Base-by-base conservation (phyloP, 2,797 vertebrate genomes). In the Silurus aristotelis region DNA sequence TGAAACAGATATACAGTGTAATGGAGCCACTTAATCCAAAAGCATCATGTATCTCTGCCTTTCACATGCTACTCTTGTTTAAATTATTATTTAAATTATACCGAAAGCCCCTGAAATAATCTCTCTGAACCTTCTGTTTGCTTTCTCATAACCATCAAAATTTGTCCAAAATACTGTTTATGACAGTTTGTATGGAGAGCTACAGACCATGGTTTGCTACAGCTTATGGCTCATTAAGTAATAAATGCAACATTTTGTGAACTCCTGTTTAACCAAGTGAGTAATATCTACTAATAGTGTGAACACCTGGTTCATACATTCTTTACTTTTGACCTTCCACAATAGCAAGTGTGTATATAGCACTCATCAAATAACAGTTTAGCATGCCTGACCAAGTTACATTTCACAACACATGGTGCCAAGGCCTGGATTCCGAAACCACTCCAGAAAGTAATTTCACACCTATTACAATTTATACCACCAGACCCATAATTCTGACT, bases 391-490 rank as follows among this genome's bases (percentile, higher is more conserved):
- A 92, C 91, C 91, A 88, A 89, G 90, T 93, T 92, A 90, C 82
- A 88, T 87, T 82, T 75, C 79, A 81, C 63, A 52, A 91, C 91
- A 87, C 87, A 90, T 90, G 86, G 91, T 90, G 89, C 91, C 90
- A 85, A 89, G 82, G 90, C 84, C 89, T 87, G 68, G 81, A 73
- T 46, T 84, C 52, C 22, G 27, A 84, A 84, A 80, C 81, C 84
- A 86, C 90, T 87, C 83, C 83, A 93, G 92, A 93, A 94, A 94
- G 90, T 93, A 91, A 94, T 94, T 95, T 95, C 93, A 94, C 92
- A 93, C 91, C 92, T 93, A 94, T 94, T 94, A 93, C 92, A 92
- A 93, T 87, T 86, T 89, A 90, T 91, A 93, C 92, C 92, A 94
- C 92, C 91, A 90, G 90, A 90, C 63, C 87, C 63, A 66, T 76